Evolutionary conservation across 2,888 invertebrate species (phyloP).

Genomic region (Endotricha flammealis): DNA sequence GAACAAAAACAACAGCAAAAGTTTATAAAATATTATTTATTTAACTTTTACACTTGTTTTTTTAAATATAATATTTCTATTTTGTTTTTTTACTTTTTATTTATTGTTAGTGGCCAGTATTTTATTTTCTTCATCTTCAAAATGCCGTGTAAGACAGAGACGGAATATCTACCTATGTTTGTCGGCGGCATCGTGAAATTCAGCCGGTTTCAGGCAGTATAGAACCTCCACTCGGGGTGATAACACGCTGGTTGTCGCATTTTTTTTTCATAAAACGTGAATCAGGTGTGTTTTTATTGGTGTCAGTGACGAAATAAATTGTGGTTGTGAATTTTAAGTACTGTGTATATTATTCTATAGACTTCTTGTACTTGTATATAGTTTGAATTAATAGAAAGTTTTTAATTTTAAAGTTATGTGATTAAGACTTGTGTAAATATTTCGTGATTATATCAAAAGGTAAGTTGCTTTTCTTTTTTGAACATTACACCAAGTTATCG

Average conservation of each 20-base stretch:
- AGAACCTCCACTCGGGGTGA: conserved; percentile 13
- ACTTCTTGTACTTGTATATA: conserved; percentile 1
- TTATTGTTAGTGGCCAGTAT: too few relatives aligned
- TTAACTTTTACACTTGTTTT: too few relatives aligned
- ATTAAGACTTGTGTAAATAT: conserved; percentile 7
- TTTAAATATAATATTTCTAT: too few relatives aligned
- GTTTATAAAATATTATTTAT: too few relatives aligned
- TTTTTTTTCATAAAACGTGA: conserved; percentile 3
- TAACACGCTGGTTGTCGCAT: conserved; percentile 4
- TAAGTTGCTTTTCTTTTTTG: conserved; percentile 1
- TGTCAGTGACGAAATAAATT: conserved; percentile 10
- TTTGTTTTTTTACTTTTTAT: too few relatives aligned
- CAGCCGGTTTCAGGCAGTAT: conserved; percentile 21
- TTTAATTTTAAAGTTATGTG: conserved; percentile 7
- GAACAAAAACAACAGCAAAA: too few relatives aligned
- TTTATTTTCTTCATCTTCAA: too few relatives aligned
- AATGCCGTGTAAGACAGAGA: conserved; percentile 24
- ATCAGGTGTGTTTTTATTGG: conserved; percentile 11
- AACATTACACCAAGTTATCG: too few relatives aligned
- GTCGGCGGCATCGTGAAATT: conserved; percentile 17
- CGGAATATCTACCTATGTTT: conserved; percentile 5
- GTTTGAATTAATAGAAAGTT: not conserved
- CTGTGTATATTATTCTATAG: conserved; percentile 2
- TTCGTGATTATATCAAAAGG: not conserved
- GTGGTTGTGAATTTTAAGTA: conserved; percentile 14